Base-by-base conservation (phyloP, 1,140 invertebrate genomes). In the Coenobita brevimanus region DNA sequence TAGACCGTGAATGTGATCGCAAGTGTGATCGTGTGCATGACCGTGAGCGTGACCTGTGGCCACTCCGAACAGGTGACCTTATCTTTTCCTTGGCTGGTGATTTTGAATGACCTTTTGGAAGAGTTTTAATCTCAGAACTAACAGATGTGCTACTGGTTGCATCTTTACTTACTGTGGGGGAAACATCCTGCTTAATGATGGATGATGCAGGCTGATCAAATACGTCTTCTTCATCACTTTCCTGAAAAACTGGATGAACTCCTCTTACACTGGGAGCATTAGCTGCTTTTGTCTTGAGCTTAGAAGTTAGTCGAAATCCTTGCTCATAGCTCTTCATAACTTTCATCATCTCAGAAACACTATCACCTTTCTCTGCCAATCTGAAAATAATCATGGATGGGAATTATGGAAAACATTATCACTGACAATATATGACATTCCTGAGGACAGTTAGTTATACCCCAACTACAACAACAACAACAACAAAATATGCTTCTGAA, bases 261-360 rank as follows among this genome's bases (percentile, higher is more conserved):
- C 27, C 69, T 75, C 75, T 64, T 2, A 46, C n/a, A 10, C n/a
- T 33, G 33, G 64, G 62, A 71, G 76, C n/a, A 69, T 50, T 60
- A 30, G 46, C 69, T 46, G 60, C 15, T 33, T 8, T 43, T 41
- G 50, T n/a, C 17, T 87, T 71, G 24, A 43, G 64, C 64, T 87
- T 87, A 46, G 78, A 69, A 3, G 69, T 33, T 24, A 87, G 30
- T 33, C 85, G 43, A 54, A 87, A 80, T 33, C 85, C 85, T 81
- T 80, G 76, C 73, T 87, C 67, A 69, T 80, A 80, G 15, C 62
- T 87, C 62, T 87, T 87, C 64, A 80, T 71, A n/a, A 80, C 76
- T 50, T 87, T 71, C 78, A 80, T 73, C 62, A 71, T 80, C 38
- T 79, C 41, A 60, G 60, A 27, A 43, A 85, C 64, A n/a, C 64